A percentile compares a stretch with the other conserved stretches of the same genome.
These are phyloP conservation scores for Pecten maximus DNA, from an alignment of 2,888 invertebrate species.

Conservation along the genomic window DNA sequence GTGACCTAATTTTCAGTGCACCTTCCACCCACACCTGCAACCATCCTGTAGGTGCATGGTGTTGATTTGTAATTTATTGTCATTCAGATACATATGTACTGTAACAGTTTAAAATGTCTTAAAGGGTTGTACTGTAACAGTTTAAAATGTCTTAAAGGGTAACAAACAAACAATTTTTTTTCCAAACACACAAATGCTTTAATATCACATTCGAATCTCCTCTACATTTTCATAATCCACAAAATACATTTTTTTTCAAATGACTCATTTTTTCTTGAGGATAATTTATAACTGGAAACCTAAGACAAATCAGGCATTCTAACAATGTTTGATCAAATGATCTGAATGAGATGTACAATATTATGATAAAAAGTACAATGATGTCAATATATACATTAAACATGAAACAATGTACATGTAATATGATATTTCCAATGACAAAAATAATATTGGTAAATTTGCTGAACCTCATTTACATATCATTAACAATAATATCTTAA, in stretches of 20 bases:
- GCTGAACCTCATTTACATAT: neutral
- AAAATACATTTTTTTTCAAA: neutral
- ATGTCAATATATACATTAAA: neutral
- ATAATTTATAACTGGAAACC: neutral
- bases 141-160: too few relatives aligned
- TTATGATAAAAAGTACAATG: neutral
- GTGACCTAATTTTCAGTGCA: too few relatives aligned
- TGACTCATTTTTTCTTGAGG: neutral
- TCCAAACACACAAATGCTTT: slow-evolving; percentile 1
- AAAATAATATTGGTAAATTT: neutral
- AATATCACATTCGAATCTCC: slow-evolving; percentile 18
- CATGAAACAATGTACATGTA: neutral
- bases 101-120: too few relatives aligned
- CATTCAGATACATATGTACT: too few relatives aligned
- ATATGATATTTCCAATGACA: neutral
- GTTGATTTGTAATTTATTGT: too few relatives aligned
- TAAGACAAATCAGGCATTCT: neutral
- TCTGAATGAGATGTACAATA: neutral
- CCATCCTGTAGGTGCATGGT: too few relatives aligned
- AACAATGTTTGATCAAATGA: neutral
- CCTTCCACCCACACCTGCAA: too few relatives aligned
- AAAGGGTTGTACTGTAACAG: too few relatives aligned
- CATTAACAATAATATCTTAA: neutral
- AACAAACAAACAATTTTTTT: neutral
- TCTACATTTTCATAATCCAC: slow-evolving; percentile 2